Evolutionary conservation across 1,140 invertebrate genomes (phyloP).

Genomic region (Eumeta japonica): DNA sequence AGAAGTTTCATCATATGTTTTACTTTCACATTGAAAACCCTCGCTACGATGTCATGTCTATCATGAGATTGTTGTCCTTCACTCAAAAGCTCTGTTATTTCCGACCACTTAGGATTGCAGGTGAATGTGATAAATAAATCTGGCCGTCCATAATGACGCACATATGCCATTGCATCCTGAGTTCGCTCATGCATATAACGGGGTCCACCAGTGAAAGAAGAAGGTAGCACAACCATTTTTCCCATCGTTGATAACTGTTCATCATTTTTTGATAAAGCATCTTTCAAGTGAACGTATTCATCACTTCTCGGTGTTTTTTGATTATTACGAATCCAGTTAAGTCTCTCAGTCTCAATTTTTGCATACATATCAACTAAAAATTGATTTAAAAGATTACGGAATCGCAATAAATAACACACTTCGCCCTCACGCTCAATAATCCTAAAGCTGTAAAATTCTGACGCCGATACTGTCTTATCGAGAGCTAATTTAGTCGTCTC

Average conservation of each 20-base stretch:
- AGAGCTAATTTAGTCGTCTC: constrained; percentile 13
- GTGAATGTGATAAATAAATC: constrained; percentile 43
- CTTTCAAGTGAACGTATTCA: constrained; percentile 44
- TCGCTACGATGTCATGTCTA: constrained; percentile 18
- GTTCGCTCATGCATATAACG: constrained; percentile 20
- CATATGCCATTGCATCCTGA: constrained; percentile 36
- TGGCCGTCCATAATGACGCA: constrained; percentile 34
- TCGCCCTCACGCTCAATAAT: constrained; percentile 18
- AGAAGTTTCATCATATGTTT: constrained; percentile 18
- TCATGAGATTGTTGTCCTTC: constrained; percentile 16
- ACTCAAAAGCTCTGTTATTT: constrained; percentile 22
- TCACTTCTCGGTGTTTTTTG: constrained; percentile 52
- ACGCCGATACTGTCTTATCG: constrained; percentile 22
- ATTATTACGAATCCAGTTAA: constrained; percentile 33
- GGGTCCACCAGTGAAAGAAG: constrained; percentile 18
- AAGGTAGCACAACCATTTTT: constrained; percentile 18
- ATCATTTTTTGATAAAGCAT: constrained; percentile 15
- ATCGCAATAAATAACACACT: constrained; percentile 21
- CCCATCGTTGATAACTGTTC: constrained; percentile 11
- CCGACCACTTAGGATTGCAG: constrained; percentile 49
- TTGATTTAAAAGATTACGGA: constrained; percentile 24
- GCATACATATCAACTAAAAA: constrained; percentile 53
- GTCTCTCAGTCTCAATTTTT: constrained; percentile 51
- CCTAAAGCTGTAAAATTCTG: constrained; percentile 21
- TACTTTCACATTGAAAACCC: constrained; percentile 23